phyloP scores from a whole-genome alignment of 2,113 vertebrate species.

The Calidris pygmaea region DNA sequence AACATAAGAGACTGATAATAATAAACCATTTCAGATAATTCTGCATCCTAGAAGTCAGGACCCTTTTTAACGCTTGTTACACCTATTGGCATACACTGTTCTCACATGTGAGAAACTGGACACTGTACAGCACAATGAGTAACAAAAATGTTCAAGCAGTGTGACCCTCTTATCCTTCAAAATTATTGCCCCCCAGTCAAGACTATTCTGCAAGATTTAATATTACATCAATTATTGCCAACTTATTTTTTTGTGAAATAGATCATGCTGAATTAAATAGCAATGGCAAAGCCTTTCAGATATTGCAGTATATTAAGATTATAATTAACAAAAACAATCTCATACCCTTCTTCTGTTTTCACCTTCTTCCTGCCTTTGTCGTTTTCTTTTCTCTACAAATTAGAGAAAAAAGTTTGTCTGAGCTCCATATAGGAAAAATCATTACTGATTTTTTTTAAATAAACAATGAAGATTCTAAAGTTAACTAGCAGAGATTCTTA shows the following conservation, averaged over 20 bases:
- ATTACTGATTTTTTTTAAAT: neutral
- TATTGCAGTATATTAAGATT: neutral
- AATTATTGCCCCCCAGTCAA: neutral
- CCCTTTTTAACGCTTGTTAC: neutral
- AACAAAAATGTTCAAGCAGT: neutral
- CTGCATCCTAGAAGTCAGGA: neutral
- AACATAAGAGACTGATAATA: neutral
- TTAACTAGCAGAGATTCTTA: neutral
- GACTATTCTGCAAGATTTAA: neutral
- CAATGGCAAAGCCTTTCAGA: neutral
- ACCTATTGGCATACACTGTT: accelerated
- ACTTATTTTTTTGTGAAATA: neutral
- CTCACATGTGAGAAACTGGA: neutral
- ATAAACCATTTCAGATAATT: neutral
- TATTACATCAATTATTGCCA: neutral
- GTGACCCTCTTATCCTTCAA: neutral
- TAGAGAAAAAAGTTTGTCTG: constrained; percentile 1
- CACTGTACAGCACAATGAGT: neutral
- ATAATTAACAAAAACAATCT: neutral
- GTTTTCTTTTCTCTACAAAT: constrained; percentile 88
- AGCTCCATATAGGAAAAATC: neutral
- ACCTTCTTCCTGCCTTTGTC: constrained; percentile 86
- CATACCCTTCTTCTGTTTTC: constrained; percentile 85
- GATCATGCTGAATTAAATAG: neutral
- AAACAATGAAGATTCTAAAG: neutral